Evolutionary conservation across 2,888 invertebrate species (phyloP), one percentile per base, ranked within the genome.

Genomic region (Sesia apiformis): DNA sequence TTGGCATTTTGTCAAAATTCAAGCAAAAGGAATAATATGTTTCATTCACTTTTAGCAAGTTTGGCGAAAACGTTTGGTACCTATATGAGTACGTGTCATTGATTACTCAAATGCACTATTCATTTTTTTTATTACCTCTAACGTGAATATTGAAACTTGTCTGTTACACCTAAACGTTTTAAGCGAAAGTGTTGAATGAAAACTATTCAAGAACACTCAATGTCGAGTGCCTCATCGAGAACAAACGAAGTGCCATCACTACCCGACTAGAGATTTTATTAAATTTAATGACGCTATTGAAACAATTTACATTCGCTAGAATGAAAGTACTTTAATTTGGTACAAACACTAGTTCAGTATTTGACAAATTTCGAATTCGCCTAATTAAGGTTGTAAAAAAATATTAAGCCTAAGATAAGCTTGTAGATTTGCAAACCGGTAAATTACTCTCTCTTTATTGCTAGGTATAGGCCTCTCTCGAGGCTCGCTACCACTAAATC

Each of bases 201-300:
- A 57, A 56, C 61, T 53, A 53, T 52, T 55, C 42, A 56, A 63
- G 62, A 49, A 53, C 56, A 58, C 66, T 69, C 57, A n/a, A 51
- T 50, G 51, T 53, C 6, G 53, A 67, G 65, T 61, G 64, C 54
- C 60, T 63, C 60, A 64, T 63, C 61, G 59, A 63, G 64, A 65
- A 61, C 60, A 59, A 49, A 51, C 66, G 60, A 58, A 69, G 65
- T 53, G 56, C 58, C 61, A 61, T 66, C 57, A 52, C 23, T 4
- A n/a, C 46, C 8, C 8, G n/a, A 23, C 23, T 23, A 46, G 7
- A 46, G 7, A 46, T 46, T 46, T 46, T 46, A 46, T 8, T 46
- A 46, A 46, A 6, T n/a, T 46, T 46, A 46, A 46, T 46, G 23
- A 46, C 8, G n/a, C 8, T 46, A 46, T 23, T 46, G n/a, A 46